Evolutionary conservation across 2,888 invertebrate species (phyloP), one percentile per base, ranked within the genome.

Genomic region (Quadriops clusia): DNA sequence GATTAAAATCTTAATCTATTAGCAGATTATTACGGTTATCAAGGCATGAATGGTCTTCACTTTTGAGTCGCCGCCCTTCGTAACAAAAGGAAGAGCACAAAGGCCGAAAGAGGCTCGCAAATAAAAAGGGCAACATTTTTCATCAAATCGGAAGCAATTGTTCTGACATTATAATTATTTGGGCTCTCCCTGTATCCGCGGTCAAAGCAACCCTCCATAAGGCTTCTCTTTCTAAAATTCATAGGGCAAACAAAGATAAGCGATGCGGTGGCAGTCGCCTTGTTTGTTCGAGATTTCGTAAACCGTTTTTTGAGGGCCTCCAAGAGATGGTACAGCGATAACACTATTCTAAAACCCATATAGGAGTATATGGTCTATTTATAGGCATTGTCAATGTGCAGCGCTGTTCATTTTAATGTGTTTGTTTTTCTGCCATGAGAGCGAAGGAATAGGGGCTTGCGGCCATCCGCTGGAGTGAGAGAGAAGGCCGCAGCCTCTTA

Each of bases 351-450:
- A 38, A 44, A 51, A 54, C 50, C 57, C 53, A 53, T 56, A 54
- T 50, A 56, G 53, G 53, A 53, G 52, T 56, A 56, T 55, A 58
- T 55, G 54, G 58, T 59, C 60, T 60, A 60, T 60, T 60, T 60
- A 60, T 60, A 60, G 58, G 58, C 59, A 58, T 60, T 60, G 60
- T 59, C 59, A 60, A 56, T 56, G 58, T 58, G 56, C 58, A 53
- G 54, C 51, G 57, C 56, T 60, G 60, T 59, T 59, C 60, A 60
- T 60, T 60, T 60, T 60, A 60, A 60, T 60, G 59, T 60, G 58
- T 60, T 60, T 60, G 59, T 60, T 59, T 60, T 59, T 57, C 56
- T 54, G 56, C 46, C 53, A 49, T 51, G 50, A 48, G 56, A 51
- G 52, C 33, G 41, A 53, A 35, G 28, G 39, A 46, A 48, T 47